Conservation (phyloP, 2,797 vertebrate species). For the Rhinella marina region DNA sequence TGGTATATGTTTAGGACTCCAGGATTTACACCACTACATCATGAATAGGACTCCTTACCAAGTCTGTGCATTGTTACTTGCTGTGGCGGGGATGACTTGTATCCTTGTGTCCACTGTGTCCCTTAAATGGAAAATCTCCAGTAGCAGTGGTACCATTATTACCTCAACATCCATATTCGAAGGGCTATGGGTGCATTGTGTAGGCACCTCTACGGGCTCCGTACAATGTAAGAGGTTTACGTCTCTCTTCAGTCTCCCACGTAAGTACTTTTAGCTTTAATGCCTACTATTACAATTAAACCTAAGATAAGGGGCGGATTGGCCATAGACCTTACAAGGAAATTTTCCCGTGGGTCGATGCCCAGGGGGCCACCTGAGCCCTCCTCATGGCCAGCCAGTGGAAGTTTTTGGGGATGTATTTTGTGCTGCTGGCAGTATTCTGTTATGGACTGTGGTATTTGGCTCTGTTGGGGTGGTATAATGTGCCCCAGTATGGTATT, state of each 20-base stretch:
- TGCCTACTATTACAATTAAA: neutral
- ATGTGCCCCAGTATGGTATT: no score
- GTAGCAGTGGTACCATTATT: neutral
- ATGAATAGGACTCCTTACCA: constrained; percentile 58
- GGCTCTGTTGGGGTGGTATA: no score
- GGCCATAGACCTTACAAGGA: no score
- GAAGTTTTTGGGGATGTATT: no score
- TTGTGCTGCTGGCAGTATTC: no score
- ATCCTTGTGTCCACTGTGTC: constrained; percentile 63
- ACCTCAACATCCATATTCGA: constrained; percentile 67
- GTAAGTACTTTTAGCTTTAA: constrained; percentile 65
- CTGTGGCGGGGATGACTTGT: constrained; percentile 64
- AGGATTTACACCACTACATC: constrained; percentile 2
- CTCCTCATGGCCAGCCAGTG: no score
- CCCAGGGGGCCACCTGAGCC: no score
- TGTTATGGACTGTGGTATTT: no score
- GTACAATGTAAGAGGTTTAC: constrained; percentile 66
- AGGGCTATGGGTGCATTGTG: constrained; percentile 73
- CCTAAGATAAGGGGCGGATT: no score
- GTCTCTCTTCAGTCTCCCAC: constrained; percentile 65
- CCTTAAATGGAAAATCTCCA: constrained; percentile 66
- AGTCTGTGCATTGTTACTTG: constrained; percentile 63
- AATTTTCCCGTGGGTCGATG: no score
- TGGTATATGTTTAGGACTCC: constrained; percentile 20
- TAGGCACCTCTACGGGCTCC: constrained; percentile 51